Evolutionary conservation across 2,888 invertebrate species (phyloP).

Genomic region (Phorcus lineatus): DNA sequence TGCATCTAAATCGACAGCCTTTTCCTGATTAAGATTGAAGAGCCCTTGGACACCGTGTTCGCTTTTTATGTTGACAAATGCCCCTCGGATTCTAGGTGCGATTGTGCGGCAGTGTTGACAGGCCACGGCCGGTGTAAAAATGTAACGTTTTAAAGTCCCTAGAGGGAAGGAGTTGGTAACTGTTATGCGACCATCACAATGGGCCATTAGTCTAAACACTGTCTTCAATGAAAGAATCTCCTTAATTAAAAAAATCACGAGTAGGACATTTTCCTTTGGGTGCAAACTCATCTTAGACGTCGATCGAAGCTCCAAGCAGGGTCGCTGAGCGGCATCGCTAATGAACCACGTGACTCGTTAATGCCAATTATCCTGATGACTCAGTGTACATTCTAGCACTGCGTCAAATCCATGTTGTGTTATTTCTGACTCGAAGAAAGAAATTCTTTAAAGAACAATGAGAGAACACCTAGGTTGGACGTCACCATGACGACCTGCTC

Average conservation of each 20-base stretch:
- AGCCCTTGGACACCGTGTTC: neutral
- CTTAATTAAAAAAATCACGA: too few relatives aligned
- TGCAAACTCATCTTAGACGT: neutral
- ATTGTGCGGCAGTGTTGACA: too few relatives aligned
- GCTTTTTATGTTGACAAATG: too few relatives aligned
- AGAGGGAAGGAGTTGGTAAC: too few relatives aligned
- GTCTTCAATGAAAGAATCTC: too few relatives aligned
- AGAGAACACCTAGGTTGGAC: neutral
- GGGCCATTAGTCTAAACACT: too few relatives aligned
- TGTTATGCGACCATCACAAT: too few relatives aligned
- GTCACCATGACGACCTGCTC: slow-evolving; percentile 4
- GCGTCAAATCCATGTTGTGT: neutral
- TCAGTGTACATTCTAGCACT: slow-evolving; percentile 1
- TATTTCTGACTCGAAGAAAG: neutral
- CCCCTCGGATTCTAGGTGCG: too few relatives aligned
- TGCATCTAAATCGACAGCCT: neutral
- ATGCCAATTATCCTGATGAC: too few relatives aligned
- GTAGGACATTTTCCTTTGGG: neutral
- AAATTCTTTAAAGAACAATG: slow-evolving; percentile 8
- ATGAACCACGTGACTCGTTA: neutral
- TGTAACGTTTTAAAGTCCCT: too few relatives aligned
- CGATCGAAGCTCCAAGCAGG: neutral
- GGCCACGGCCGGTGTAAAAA: too few relatives aligned
- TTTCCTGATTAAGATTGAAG: neutral
- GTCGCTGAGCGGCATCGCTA: neutral